phyloP scores from a whole-genome alignment of 2,797 vertebrate genomes.

The Sorex maritimensis region DNA sequence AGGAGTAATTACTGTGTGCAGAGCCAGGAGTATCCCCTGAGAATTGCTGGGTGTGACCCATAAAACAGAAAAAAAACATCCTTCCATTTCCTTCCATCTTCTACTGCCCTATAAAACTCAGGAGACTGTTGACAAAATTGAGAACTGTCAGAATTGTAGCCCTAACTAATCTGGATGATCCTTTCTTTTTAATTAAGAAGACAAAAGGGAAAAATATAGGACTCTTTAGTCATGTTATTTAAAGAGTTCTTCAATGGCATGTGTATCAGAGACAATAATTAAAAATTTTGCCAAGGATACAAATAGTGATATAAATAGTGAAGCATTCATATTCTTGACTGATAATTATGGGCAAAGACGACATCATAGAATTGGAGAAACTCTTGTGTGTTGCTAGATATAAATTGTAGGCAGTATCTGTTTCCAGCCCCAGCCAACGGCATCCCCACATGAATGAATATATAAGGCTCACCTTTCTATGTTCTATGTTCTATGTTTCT shows the following conservation, averaged over 20 bases:
- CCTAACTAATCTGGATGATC: background rate
- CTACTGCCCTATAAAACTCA: background rate
- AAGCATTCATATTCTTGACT: background rate
- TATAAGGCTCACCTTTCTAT: background rate
- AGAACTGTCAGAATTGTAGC: background rate
- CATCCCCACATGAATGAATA: background rate
- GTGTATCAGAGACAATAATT: background rate
- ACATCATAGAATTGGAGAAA: background rate
- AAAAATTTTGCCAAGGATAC: background rate
- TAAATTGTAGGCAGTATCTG: background rate
- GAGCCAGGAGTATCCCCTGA: too few relatives aligned
- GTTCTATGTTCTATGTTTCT: background rate
- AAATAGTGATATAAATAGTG: background rate
- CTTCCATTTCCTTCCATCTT: background rate
- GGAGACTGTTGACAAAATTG: background rate
- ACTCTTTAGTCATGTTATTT: background rate
- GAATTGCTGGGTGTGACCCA: too few relatives aligned
- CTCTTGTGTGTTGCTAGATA: background rate
- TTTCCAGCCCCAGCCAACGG: background rate
- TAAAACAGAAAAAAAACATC: too few relatives aligned
- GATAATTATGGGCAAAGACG: background rate
- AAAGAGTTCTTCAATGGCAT: background rate
- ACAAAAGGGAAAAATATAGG: conserved; percentile 24
- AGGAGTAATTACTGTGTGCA: too few relatives aligned
- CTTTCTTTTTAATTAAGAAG: background rate